A percentile compares a stretch with the other conserved stretches of the same genome.
These are phyloP conservation scores for Stenodera caucasica DNA, from an alignment of 2,888 invertebrate species.

Conservation along the genomic window DNA sequence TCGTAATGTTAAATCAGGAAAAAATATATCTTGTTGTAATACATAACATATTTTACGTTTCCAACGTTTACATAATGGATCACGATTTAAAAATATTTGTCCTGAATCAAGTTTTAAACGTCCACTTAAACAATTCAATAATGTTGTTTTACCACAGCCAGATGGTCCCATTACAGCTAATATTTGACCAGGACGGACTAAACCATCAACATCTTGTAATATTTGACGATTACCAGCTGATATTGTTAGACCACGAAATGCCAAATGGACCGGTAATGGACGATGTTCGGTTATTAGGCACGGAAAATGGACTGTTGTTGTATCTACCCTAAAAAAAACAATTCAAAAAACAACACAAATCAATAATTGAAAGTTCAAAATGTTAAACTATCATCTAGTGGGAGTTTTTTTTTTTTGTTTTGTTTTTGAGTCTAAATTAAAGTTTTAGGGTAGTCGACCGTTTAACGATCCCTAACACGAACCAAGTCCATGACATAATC, in stretches of 20 bases:
- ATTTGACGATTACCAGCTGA: slow-evolving; percentile 60
- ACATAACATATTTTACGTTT: slow-evolving; percentile 79
- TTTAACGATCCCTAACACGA: slow-evolving; percentile 4
- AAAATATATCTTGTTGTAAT: slow-evolving; percentile 80
- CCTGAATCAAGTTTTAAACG: slow-evolving; percentile 69
- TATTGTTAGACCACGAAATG: slow-evolving; percentile 66
- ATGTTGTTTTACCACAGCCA: slow-evolving; percentile 77
- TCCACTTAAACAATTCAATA: slow-evolving; percentile 75
- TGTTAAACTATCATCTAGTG: too few species aligned
- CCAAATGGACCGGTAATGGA: slow-evolving; percentile 66
- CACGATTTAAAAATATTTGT: slow-evolving; percentile 54
- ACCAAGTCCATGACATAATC: neutral
- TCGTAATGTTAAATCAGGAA: slow-evolving; percentile 74
- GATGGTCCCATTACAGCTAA: slow-evolving; percentile 83
- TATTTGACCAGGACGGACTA: slow-evolving; percentile 75
- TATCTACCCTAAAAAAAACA: slow-evolving; percentile 62
- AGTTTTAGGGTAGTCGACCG: slow-evolving; percentile 3
- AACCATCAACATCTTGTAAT: slow-evolving; percentile 71
- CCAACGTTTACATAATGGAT: slow-evolving; percentile 58
- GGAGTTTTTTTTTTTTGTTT: neutral
- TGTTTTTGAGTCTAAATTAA: too few species aligned
- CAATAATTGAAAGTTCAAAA: neutral
- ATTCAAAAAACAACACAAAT: slow-evolving; percentile 17
- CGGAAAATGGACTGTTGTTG: slow-evolving; percentile 63
- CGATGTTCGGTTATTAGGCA: slow-evolving; percentile 60